Percentiles rank a stretch among this genome's conserved stretches.
Conservation (phyloP, 1,140 invertebrate species). For the Cylas formicarius region DNA sequence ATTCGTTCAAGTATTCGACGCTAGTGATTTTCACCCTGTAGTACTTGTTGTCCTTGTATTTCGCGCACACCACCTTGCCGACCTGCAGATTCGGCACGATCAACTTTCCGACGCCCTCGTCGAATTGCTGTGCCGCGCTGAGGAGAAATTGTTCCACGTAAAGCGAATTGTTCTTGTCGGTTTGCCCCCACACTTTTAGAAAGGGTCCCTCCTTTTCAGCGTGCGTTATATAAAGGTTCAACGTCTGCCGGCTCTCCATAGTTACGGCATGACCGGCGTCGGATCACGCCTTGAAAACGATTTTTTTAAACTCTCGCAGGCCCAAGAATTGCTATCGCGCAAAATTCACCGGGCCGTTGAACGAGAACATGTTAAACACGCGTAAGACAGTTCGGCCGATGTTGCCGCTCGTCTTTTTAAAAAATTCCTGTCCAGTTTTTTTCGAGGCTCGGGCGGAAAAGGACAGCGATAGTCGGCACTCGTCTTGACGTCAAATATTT, state of each 20-base stretch:
- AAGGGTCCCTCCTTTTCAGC: constrained; percentile 56
- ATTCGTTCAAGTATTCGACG: constrained; percentile 41
- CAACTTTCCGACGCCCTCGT: constrained; percentile 42
- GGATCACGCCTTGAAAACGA: no score
- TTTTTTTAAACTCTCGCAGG: no score
- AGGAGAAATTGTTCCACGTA: constrained; percentile 50
- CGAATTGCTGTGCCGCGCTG: constrained; percentile 42
- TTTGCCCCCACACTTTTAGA: constrained; percentile 58
- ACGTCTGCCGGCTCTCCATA: constrained; percentile 14
- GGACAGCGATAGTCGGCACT: no score
- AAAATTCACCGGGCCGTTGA: no score
- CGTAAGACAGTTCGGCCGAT: no score
- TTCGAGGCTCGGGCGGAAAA: no score
- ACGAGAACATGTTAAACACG: no score
- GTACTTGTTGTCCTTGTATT: constrained; percentile 56
- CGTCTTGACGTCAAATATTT: no score
- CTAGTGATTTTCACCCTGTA: constrained; percentile 54
- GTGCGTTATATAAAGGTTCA: constrained; percentile 48
- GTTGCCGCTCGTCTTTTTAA: no score
- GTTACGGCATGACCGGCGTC: no score
- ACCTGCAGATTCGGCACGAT: constrained; percentile 41
- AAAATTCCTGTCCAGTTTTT: no score
- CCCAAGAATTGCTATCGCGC: no score
- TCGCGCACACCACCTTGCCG: constrained; percentile 54
- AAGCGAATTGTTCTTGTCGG: constrained; percentile 48